Percentiles rank a stretch among this genome's conserved stretches.
phyloP scores from a whole-genome alignment of 2,113 vertebrate genomes.

The Oenanthe melanoleuca region DNA sequence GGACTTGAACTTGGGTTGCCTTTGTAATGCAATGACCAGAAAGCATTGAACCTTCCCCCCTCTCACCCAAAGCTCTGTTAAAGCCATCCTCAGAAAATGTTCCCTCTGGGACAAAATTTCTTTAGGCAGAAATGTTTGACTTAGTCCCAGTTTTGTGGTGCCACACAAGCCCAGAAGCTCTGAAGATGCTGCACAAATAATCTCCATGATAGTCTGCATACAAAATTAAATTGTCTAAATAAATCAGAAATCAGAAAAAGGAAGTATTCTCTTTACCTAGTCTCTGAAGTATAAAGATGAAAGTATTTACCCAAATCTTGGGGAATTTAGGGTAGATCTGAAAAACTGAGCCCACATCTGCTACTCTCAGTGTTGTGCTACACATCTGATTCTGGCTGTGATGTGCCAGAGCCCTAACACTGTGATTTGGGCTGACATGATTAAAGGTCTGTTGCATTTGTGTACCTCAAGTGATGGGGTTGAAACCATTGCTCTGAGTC shows the following conservation, averaged over 20 bases:
- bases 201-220: background rate
- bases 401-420: background rate
- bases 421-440: rapidly evolving
- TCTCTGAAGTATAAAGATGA: background rate
- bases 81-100: background rate
- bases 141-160: background rate
- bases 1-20: background rate
- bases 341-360: background rate
- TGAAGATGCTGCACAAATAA: background rate
- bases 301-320: background rate
- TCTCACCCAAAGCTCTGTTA: background rate
- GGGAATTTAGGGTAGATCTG: background rate
- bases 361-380: rapidly evolving
- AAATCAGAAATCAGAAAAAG: background rate
- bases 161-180: background rate
- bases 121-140: background rate
- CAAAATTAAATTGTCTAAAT: background rate
- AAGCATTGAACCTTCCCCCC: background rate
- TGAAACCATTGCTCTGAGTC: background rate
- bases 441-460: background rate
- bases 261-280: background rate
- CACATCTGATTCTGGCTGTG: background rate
- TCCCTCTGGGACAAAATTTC: background rate
- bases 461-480: background rate
- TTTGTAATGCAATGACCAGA: background rate